phyloP scores from a whole-genome alignment of 2,797 vertebrate genomes.

The Alcedo atthis region DNA sequence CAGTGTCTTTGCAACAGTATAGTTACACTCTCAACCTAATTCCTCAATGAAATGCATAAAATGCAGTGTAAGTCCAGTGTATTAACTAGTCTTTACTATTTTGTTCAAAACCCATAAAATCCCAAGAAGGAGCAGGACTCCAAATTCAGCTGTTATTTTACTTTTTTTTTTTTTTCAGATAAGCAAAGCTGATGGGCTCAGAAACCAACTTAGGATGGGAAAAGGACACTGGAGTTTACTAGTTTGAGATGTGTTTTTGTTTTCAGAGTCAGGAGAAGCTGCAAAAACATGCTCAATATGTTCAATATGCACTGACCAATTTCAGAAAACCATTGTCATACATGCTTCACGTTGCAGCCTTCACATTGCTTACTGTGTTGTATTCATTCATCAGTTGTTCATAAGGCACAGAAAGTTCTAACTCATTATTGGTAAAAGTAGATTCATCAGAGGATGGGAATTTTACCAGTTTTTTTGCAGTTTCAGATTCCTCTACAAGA shows the following conservation, averaged over 20 bases:
- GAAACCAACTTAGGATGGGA: not conserved
- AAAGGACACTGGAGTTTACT: slow-evolving; percentile 17
- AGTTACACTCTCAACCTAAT: slow-evolving; percentile 32
- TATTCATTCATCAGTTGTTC: slow-evolving; percentile 93
- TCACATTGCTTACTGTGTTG: slow-evolving; percentile 85
- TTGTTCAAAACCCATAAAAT: slow-evolving; percentile 32
- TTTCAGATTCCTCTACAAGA: slow-evolving; percentile 69
- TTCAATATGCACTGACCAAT: slow-evolving; percentile 2
- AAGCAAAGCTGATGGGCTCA: slow-evolving; percentile 26
- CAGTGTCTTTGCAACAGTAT: slow-evolving; percentile 27
- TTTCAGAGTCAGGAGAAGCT: slow-evolving; percentile 26
- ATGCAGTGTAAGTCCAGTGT: slow-evolving; percentile 55
- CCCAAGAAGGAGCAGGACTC: not conserved
- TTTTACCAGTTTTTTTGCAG: slow-evolving; percentile 70
- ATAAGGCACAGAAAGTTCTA: slow-evolving; percentile 87
- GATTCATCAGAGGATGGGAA: slow-evolving; percentile 84
- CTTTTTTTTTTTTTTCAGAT: not conserved
- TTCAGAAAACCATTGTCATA: slow-evolving; percentile 22
- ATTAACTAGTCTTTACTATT: slow-evolving; percentile 47
- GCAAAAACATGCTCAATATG: not conserved
- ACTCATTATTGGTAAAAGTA: slow-evolving; percentile 87
- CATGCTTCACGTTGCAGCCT: slow-evolving; percentile 77
- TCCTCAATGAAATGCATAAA: slow-evolving; percentile 46
- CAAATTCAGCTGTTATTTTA: slow-evolving; percentile 59
- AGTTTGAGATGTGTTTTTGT: slow-evolving; percentile 28